Evolutionary conservation across 1,140 invertebrate species (phyloP), one percentile per base, ranked within the genome.

Genomic region (Magallana angulata): DNA sequence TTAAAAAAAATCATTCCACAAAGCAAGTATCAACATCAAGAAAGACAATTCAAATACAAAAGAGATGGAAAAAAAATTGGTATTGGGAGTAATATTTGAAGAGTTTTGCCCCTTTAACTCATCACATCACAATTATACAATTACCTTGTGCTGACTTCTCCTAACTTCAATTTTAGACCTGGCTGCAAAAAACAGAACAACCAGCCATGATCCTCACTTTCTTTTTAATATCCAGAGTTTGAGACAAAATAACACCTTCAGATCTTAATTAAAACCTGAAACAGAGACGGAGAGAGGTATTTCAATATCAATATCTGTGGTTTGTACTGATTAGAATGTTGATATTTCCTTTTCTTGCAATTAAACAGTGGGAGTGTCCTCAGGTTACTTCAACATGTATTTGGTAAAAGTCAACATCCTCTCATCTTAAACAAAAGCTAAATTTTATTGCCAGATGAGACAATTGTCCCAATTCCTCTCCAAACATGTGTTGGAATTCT

Each of bases 291-390:
- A 30, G 36, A 76, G 24, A 30, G 9, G 24, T 30, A 76, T 76
- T 76, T 30, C 68, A 9, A 24, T 30, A 30, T 12, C 68, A 76
- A 76, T 76, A 48, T 76, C 6, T 24, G 24, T 30, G 68, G 18
- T 24, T 30, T 12, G 8, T 4, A 18, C 30, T 30, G 68, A 36
- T 8, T 30, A 9, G 24, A 76, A 76, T 76, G 68, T 24, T 76
- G 68, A 76, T 76, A 76, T 76, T 76, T 30, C 36, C 24, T 76
- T 76, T 76, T 76, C 68, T 30, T 30, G 68, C 36, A 48, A 36
- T 76, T 76, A 76, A 76, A 76, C 24, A 12, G 24, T 24, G 36
- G 12, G 36, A 76, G 11, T 76, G 12, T 12, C 68, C 68, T 11
- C 30, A 76, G 68, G 68, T 18, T 76, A 12, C 24, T 76, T 76